Conservation (phyloP, 2,888 invertebrate genomes). For the Lamellibrachia columna region DNA sequence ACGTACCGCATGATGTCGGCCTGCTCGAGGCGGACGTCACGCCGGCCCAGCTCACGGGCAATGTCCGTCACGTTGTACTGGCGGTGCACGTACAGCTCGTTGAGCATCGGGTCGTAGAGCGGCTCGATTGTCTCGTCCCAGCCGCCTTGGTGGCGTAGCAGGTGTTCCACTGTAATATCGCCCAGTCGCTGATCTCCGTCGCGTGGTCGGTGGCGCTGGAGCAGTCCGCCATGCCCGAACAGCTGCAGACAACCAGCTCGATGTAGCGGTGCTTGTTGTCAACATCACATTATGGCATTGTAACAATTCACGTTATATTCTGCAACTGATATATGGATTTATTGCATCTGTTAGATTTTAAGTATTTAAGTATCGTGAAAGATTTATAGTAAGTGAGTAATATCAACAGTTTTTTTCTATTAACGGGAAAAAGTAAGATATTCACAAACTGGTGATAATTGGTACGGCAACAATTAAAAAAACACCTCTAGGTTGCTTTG, state of each 20-base stretch:
- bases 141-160: conserved; percentile 56
- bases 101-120: conserved; percentile 51
- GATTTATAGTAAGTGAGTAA: too few relatives aligned
- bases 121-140: conserved; percentile 54
- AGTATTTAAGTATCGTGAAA: too few relatives aligned
- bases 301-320: too few relatives aligned
- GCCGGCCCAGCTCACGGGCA: conserved; percentile 45
- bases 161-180: conserved; percentile 56
- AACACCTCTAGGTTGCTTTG: conserved; percentile 18
- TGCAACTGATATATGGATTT: too few relatives aligned
- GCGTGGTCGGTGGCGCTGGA: neutral
- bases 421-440: neutral
- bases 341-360: too few relatives aligned
- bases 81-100: conserved; percentile 47
- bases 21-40: conserved; percentile 35
- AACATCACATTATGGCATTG: too few relatives aligned
- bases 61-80: conserved; percentile 53
- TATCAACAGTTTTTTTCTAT: too few relatives aligned
- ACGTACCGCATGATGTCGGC: conserved; percentile 54
- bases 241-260: neutral
- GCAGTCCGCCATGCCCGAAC: neutral
- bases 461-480: too few relatives aligned
- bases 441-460: too few relatives aligned
- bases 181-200: conserved; percentile 47
- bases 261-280: too few relatives aligned